phyloP scores from a whole-genome alignment of 2,113 vertebrate species.

The Otis tarda region DNA sequence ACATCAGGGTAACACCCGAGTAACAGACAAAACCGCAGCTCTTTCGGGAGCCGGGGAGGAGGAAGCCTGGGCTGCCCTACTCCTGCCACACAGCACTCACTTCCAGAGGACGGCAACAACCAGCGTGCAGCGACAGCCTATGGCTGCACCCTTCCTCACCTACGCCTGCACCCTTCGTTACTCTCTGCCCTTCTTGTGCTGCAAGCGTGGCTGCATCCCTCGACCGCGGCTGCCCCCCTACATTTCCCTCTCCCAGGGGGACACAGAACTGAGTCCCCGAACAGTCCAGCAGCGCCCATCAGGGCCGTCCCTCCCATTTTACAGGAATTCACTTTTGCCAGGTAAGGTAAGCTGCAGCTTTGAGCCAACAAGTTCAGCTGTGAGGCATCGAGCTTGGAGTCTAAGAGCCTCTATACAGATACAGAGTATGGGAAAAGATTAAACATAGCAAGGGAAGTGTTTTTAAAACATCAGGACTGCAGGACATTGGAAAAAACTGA shows the following conservation, averaged over 20 bases:
- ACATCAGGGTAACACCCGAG: accelerated
- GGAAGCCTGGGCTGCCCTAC: neutral
- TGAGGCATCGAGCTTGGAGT: neutral
- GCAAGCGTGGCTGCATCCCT: neutral
- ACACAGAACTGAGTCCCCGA: too few species aligned
- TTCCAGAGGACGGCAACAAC: neutral
- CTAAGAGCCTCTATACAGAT: neutral
- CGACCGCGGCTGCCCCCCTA: neutral
- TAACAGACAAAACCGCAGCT: neutral
- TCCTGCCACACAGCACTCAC: neutral
- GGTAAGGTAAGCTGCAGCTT: neutral
- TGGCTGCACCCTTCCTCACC: neutral
- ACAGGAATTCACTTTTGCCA: neutral
- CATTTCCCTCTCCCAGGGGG: neutral
- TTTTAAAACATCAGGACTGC: neutral
- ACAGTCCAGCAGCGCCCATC: neutral
- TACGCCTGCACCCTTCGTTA: accelerated
- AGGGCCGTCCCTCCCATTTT: neutral
- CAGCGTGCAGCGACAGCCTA: accelerated
- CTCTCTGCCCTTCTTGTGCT: neutral
- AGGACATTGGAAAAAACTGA: accelerated
- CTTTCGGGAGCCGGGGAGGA: accelerated
- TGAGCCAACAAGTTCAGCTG: neutral
- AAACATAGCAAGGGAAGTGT: neutral
- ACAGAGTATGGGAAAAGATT: neutral